phyloP scores from a whole-genome alignment of 2,888 invertebrate genomes.

The Lithosia quadra region DNA sequence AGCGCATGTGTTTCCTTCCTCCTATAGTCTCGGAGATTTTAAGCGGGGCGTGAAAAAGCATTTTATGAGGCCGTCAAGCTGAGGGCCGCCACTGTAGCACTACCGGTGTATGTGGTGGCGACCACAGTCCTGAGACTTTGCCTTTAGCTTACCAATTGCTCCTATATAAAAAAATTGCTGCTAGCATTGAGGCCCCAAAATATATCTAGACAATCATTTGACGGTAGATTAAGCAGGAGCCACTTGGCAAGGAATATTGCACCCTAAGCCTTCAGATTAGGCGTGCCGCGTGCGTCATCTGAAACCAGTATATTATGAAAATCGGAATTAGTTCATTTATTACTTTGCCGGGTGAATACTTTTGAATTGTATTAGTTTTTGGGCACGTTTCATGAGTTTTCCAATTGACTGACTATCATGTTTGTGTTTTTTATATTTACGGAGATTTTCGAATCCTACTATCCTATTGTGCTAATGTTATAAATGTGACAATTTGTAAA shows the following conservation, averaged over 20 bases:
- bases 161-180: no score
- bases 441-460: background rate
- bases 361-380: background rate
- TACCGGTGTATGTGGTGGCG: no score
- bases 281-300: conserved; percentile 13
- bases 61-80: no score
- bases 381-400: background rate
- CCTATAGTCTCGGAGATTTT: no score
- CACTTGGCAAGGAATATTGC: conserved; percentile 44
- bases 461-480: no score
- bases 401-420: background rate
- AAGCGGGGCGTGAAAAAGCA: no score
- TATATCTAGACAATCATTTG: conserved; percentile 47
- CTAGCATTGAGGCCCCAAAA: conserved; percentile 26
- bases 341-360: conserved; percentile 12
- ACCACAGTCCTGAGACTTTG: no score
- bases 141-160: no score
- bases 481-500: no score
- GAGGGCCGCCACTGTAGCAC: no score
- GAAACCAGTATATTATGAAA: conserved; percentile 22
- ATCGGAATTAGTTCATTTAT: conserved; percentile 22
- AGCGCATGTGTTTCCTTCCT: no score
- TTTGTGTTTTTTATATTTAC: background rate
- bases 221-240: conserved; percentile 45
- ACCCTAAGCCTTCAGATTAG: conserved; percentile 35